Percentiles rank a stretch among this genome's conserved stretches.
These are phyloP conservation scores for Muricea muricata DNA, from an alignment of 92 coral and sea anemone species.

Conservation along the genomic window DNA sequence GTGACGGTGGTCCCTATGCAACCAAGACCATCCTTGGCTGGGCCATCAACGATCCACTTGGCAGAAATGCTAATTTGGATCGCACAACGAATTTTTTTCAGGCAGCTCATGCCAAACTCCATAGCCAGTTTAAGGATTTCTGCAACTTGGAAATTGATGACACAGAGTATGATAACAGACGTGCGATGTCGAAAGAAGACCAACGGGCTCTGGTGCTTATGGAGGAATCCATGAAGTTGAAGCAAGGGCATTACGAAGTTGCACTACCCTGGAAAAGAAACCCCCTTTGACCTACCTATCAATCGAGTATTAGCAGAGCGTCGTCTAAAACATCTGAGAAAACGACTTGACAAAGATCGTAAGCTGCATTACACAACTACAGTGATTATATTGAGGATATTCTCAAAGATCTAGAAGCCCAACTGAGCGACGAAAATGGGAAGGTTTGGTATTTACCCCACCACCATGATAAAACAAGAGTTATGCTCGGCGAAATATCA, in stretches of 20 bases:
- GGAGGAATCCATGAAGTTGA: constrained; percentile 31
- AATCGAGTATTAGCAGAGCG: constrained; percentile 48
- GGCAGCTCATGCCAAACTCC: constrained; percentile 14
- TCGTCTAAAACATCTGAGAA: constrained; percentile 40
- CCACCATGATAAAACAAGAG: constrained; percentile 57
- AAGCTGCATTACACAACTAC: constrained; percentile 25
- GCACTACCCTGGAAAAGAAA: constrained; percentile 62
- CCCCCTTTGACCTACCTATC: constrained; percentile 34
- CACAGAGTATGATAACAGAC: constrained; percentile 12
- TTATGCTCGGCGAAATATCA: constrained; percentile 55
- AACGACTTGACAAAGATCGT: constrained; percentile 44
- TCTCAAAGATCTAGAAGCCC: constrained; percentile 29
- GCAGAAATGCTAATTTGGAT: constrained; percentile 15
- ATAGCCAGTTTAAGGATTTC: constrained; percentile 49
- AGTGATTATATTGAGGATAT: constrained; percentile 47
- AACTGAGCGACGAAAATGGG: background rate
- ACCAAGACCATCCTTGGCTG: constrained; percentile 68
- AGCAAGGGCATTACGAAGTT: constrained; percentile 53
- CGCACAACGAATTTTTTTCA: constrained; percentile 34
- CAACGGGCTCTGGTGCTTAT: constrained; percentile 44
- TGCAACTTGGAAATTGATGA: constrained; percentile 60
- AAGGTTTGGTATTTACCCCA: constrained; percentile 57
- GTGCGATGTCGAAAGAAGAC: constrained; percentile 59
- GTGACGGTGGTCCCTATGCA: no score
- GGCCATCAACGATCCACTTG: constrained; percentile 70